A percentile compares a stretch with the other conserved stretches of the same genome.
phyloP scores from a whole-genome alignment of 2,113 vertebrate species.

The Gymnorhina tibicen region DNA sequence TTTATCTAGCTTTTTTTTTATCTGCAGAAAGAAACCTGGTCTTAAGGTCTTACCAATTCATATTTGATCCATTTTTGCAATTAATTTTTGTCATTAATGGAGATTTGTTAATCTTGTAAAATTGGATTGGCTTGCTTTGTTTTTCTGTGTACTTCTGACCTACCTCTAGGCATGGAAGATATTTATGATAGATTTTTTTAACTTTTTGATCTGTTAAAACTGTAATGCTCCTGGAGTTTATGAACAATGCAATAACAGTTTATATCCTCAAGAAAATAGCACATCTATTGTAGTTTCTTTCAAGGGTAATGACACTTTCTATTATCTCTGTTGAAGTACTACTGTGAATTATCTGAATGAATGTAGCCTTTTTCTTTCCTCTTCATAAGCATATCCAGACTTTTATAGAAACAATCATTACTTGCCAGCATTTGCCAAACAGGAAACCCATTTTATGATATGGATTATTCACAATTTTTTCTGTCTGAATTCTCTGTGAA shows the following conservation, averaged over 20 bases:
- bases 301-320: not conserved
- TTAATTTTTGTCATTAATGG: not conserved
- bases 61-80: not conserved
- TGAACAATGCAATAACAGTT: not conserved
- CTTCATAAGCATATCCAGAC: not conserved
- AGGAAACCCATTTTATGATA: not conserved
- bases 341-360: not conserved
- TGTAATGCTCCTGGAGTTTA: not conserved
- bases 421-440: not conserved
- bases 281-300: not conserved
- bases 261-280: not conserved
- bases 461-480: not conserved
- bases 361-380: not conserved
- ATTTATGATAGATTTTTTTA: not conserved
- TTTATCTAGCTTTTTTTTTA: not conserved
- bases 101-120: not conserved
- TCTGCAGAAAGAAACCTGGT: rapidly evolving
- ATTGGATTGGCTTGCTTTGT: not conserved
- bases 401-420: not conserved
- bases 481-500: not conserved
- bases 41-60: not conserved
- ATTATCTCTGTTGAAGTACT: not conserved
- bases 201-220: not conserved
- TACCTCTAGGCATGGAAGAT: not conserved
- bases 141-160: not conserved